Conservation (phyloP, 1,140 invertebrate species). For the Sycophaga agraensis region DNA sequence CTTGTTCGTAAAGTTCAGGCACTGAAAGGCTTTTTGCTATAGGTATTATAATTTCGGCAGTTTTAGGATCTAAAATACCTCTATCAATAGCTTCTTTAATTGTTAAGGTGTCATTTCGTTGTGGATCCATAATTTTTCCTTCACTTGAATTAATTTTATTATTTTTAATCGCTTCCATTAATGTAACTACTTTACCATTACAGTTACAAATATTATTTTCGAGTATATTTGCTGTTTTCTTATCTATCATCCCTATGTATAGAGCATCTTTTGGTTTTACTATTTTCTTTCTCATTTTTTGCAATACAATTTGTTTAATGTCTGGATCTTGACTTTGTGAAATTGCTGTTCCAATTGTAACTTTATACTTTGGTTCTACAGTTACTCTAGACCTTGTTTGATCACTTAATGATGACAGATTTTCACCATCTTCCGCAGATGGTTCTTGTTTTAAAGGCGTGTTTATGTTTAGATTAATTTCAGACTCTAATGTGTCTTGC, state of each 20-base stretch:
- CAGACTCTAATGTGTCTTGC: too few species aligned
- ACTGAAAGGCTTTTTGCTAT: conserved; percentile 78
- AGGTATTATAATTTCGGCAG: conserved; percentile 78
- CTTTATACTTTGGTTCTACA: conserved; percentile 70
- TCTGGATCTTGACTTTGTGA: conserved; percentile 59
- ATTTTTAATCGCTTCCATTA: conserved; percentile 75
- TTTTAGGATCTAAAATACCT: conserved; percentile 79
- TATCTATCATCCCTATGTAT: conserved; percentile 73
- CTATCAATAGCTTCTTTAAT: conserved; percentile 82
- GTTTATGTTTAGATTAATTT: background rate
- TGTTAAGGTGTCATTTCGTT: conserved; percentile 74
- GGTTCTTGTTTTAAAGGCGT: background rate
- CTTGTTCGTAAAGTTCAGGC: conserved; percentile 79
- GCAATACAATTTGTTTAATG: conserved; percentile 71
- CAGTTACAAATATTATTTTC: conserved; percentile 54
- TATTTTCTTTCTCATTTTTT: conserved; percentile 76
- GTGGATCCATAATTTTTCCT: conserved; percentile 81
- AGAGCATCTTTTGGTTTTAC: conserved; percentile 72
- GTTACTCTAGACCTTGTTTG: conserved; percentile 62
- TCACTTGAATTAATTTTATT: conserved; percentile 74
- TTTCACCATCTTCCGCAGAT: conserved; percentile 8
- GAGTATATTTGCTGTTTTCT: conserved; percentile 71
- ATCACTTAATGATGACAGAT: conserved; percentile 59
- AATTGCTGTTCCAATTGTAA: conserved; percentile 64
- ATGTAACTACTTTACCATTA: conserved; percentile 33